Base-by-base conservation (phyloP, 2,888 invertebrate species). In the Ormyrus labotus region DNA sequence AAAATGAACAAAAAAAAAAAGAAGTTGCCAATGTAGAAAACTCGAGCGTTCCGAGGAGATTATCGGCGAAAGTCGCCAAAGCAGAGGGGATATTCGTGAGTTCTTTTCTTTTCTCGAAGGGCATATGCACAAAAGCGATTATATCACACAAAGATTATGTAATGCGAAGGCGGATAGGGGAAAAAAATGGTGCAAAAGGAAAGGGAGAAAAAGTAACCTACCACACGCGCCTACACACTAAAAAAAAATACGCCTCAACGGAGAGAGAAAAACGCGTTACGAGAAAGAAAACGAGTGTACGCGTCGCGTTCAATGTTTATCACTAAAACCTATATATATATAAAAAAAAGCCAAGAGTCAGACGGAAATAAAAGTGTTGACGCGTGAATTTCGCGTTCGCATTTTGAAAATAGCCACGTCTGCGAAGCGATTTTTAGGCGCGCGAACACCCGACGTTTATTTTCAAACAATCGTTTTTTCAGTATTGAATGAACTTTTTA, bases 381-480 rank as follows among this genome's bases (percentile, higher is more conserved):
- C 34, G 47, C 10, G 9, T 57, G 57, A 11, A 69, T 57, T 68
- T 45, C 34, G 68, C 68, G 13, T 45, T 55, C 8, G 53, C 53
- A 11, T 45, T 50, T 34, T 11, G 47, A 68, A 50, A 8, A 13
- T 34, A 34, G 57, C 47, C 47, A 13, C 48, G 13, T 48, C 58
- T 57, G 9, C 69, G n/a, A 69, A 51, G 45, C 9, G 63, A 64
- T 73, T 50, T 10, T n/a, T 58, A 58, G 13, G 60, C 50, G 58
- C 60, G 13, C 13, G 34, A 9, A 67, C 57, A 76, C 60, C 34
- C 47, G 19, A 64, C 61, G 76, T 81, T 84, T 84, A 84, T 84
- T 84, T 84, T 84, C 77, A 71, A 83, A 71, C 77, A 73, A 82
- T 78, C 71, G 53, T 84, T 76, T 71, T 81, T 71, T 75, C 64